Conservation (phyloP, 2,113 vertebrate genomes). For the Anoplopoma fimbria region DNA sequence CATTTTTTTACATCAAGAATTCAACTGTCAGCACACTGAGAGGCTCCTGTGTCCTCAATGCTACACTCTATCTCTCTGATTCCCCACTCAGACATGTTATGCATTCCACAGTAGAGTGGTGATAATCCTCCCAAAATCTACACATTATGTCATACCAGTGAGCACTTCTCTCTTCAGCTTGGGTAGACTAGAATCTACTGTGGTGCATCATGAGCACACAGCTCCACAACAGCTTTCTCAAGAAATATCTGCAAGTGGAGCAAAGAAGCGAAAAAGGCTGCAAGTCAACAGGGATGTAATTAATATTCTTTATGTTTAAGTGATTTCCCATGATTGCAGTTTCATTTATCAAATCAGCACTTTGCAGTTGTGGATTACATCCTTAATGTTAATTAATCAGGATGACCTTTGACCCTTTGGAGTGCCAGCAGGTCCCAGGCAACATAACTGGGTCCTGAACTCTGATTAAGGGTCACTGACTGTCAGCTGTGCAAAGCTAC, state of each 20-base stretch:
- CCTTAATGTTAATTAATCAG: conserved; percentile 9
- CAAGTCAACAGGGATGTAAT: not conserved
- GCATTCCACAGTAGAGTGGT: conserved; percentile 60
- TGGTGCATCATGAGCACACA: conserved; percentile 8
- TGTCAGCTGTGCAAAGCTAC: conserved; percentile 64
- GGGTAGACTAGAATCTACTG: conserved; percentile 5
- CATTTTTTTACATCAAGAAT: conserved; percentile 42
- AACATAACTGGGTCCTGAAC: conserved; percentile 36
- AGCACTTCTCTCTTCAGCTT: conserved; percentile 2
- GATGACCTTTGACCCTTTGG: conserved; percentile 38
- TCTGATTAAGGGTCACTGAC: conserved; percentile 48
- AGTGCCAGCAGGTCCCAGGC: not conserved
- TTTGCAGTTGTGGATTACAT: conserved; percentile 5
- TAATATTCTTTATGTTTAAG: not conserved
- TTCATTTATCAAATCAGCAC: not conserved
- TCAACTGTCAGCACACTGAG: conserved; percentile 49
- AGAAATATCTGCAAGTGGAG: conserved; percentile 2
- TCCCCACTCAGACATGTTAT: conserved; percentile 43
- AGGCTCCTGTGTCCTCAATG: conserved; percentile 15
- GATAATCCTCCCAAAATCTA: conserved; percentile 66
- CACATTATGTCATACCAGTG: conserved; percentile 45
- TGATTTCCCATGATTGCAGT: not conserved
- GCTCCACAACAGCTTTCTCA: not conserved
- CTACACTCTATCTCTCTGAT: conserved; percentile 24
- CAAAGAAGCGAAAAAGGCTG: not conserved